phyloP scores from a whole-genome alignment of 2,888 invertebrate genomes.

The Volucella zonaria region DNA sequence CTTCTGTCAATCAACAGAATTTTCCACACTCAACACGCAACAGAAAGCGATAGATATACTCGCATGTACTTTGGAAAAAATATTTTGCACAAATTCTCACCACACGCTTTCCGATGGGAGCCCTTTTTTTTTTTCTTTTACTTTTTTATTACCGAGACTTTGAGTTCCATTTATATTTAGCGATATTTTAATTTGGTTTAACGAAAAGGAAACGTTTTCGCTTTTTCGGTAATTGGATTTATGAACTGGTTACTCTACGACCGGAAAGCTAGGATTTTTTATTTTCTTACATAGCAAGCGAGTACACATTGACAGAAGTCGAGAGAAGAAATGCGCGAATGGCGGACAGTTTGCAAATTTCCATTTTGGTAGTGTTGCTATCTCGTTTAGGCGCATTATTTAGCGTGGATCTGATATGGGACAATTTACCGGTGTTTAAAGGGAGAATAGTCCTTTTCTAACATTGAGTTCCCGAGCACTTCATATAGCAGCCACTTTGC shows the following conservation, averaged over 20 bases:
- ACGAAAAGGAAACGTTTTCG: not conserved
- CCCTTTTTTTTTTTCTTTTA: slow-evolving; percentile 23
- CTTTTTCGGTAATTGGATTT: not conserved
- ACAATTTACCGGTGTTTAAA: slow-evolving; percentile 44
- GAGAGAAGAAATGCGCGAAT: slow-evolving; percentile 67
- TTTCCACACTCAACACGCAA: slow-evolving; percentile 4
- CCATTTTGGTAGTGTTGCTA: slow-evolving; percentile 2
- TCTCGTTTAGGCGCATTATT: slow-evolving; percentile 40
- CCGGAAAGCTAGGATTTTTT: slow-evolving; percentile 8
- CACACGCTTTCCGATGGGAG: slow-evolving; percentile 61
- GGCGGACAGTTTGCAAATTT: slow-evolving; percentile 64
- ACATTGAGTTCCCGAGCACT: not conserved
- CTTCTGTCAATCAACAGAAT: slow-evolving; percentile 51
- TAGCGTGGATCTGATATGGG: not conserved
- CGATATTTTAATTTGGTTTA: not conserved
- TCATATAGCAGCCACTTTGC: not conserved
- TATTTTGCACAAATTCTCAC: slow-evolving; percentile 60
- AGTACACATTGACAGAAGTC: slow-evolving; percentile 54
- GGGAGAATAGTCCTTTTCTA: slow-evolving; percentile 4
- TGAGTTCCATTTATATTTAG: slow-evolving; percentile 14
- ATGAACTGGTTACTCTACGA: not conserved
- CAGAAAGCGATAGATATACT: slow-evolving; percentile 31
- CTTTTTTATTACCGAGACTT: slow-evolving; percentile 11
- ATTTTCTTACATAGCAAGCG: slow-evolving; percentile 25
- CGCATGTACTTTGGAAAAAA: slow-evolving; percentile 21